phyloP scores from a whole-genome alignment of 2,888 invertebrate species.

The Nymphalis urticae region DNA sequence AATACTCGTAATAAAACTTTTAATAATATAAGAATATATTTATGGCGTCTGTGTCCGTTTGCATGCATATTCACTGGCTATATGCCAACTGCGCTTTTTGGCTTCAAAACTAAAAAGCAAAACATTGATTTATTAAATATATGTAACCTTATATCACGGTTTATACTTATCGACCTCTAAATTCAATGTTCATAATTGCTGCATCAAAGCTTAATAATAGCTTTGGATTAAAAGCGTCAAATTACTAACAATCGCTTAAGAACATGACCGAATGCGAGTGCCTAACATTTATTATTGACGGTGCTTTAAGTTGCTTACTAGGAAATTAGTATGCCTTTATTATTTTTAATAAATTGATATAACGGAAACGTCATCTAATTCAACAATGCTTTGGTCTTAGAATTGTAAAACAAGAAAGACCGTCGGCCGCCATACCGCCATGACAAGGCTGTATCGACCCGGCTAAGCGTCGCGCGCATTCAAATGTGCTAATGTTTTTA shows the following conservation, averaged over 20 bases:
- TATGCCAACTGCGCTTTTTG: conserved; percentile 33
- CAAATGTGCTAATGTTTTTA: conserved; percentile 54
- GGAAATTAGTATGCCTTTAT: not conserved
- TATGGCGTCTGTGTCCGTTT: conserved; percentile 3
- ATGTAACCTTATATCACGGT: conserved; percentile 7
- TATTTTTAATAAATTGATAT: no score
- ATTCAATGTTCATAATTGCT: conserved; percentile 1
- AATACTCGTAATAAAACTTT: not conserved
- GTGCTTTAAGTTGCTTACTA: not conserved
- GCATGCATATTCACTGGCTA: conserved; percentile 34
- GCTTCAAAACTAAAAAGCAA: conserved; percentile 29
- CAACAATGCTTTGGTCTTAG: conserved; percentile 49
- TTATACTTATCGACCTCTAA: not conserved
- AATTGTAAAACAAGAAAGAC: conserved; percentile 72
- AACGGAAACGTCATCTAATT: conserved; percentile 30
- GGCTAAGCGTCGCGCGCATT: conserved; percentile 72
- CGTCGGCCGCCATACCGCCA: conserved; percentile 74
- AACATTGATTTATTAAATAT: conserved; percentile 32
- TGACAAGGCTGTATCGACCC: conserved; percentile 77
- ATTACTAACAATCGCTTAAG: not conserved
- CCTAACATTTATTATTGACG: not conserved
- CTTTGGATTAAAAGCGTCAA: no score
- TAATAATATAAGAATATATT: conserved; percentile 16
- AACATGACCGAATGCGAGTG: not conserved
- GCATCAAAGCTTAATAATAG: not conserved